Base-by-base conservation (phyloP, 2,888 invertebrate genomes). In the Cordilura impudica region DNA sequence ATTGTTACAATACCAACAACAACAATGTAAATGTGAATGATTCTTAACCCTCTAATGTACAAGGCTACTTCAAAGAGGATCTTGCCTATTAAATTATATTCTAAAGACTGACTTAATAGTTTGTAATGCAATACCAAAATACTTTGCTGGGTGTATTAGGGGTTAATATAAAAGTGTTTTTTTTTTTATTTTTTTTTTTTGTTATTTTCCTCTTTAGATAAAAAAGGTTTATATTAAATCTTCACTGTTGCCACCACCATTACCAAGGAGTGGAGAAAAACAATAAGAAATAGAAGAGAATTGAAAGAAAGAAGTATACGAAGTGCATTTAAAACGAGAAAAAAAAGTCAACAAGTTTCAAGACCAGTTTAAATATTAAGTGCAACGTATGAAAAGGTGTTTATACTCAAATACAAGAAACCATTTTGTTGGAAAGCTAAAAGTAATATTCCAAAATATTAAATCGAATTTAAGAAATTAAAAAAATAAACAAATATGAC, bases 311-410 rank as follows among this genome's bases (percentile, higher is more conserved):
- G 16, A 61, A 23, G 61, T 43, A 49, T 67, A 60, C 58, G 35
- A 75, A 79, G 71, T 79, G 79, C 75, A 75, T 49, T 61, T 29
- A 16, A 53, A 31, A 29, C 47, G 71, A 29, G 54, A 53, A 10
- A 43, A n/a, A 74, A 65, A 79, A 79, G 75, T 79, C 71, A 75
- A 79, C 71, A 74, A 74, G 67, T 75, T 74, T 74, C n/a, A 56
- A 75, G 71, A 75, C 79, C 79, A 79, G 79, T 79, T 79, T 56
- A 45, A n/a, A n/a, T 63, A 71, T 61, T 60, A 65, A 74, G 66
- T 70, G 70, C 60, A 67, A 71, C 74, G 66, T 71, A 75, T 54
- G 60, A 69, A 61, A 53, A 75, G 47, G 29, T 54, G 54, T 54
- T 56, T 63, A 69, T n/a, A 63, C 63, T 49, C 54, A 66, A 75